phyloP scores from a whole-genome alignment of 2,888 invertebrate species.

The Aphrophora alni region DNA sequence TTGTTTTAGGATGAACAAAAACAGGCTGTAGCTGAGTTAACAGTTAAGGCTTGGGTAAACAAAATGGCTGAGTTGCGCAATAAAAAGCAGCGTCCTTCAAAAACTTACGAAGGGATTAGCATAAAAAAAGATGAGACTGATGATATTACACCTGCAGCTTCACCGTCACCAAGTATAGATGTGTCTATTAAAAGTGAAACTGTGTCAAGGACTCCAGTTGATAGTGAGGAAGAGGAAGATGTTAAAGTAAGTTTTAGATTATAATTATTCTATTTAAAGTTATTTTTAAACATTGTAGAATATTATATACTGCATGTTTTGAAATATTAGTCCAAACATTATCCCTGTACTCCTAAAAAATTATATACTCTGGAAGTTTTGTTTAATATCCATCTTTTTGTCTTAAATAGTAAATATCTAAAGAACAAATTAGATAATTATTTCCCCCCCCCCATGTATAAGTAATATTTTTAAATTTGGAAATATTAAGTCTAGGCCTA shows the following conservation, averaged over 20 bases:
- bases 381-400: too few relatives aligned
- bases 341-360: too few relatives aligned
- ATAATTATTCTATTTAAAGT: too few relatives aligned
- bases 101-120: background rate
- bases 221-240: background rate
- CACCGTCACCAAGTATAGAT: background rate
- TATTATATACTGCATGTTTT: too few relatives aligned
- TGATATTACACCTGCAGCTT: background rate
- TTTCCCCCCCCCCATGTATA: too few relatives aligned
- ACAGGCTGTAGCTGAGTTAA: background rate
- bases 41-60: conserved; percentile 51
- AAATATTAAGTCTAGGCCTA: too few relatives aligned
- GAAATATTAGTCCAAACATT: too few relatives aligned
- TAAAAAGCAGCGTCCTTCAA: background rate
- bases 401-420: too few relatives aligned
- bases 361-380: too few relatives aligned
- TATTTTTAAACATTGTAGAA: too few relatives aligned
- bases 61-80: conserved; percentile 19
- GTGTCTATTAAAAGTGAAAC: background rate
- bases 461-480: too few relatives aligned
- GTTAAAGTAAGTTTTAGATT: background rate
- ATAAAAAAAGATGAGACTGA: background rate
- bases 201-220: background rate
- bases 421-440: too few relatives aligned
- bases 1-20: background rate